phyloP scores from a whole-genome alignment of 2,888 invertebrate genomes.

The Electrophaes corylata region DNA sequence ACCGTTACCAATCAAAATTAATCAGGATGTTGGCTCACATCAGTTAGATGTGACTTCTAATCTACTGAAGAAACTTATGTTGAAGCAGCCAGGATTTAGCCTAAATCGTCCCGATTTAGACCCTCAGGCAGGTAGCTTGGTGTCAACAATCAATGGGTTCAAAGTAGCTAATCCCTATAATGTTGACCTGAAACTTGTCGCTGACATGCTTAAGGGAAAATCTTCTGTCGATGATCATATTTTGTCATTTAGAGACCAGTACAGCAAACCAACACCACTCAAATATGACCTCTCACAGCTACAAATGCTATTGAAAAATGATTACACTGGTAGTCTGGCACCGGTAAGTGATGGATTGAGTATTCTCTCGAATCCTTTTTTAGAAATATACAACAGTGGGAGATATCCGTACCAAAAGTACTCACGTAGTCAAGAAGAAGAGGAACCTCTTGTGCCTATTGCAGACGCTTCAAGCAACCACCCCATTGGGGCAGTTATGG shows the following conservation, averaged over 20 bases:
- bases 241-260: constrained; percentile 62
- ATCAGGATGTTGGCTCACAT: constrained; percentile 76
- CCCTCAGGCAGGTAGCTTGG: constrained; percentile 49
- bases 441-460: constrained; percentile 72
- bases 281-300: constrained; percentile 70
- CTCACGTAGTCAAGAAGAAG: constrained; percentile 79
- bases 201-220: constrained; percentile 78
- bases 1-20: constrained; percentile 65
- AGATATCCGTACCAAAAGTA: constrained; percentile 75
- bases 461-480: constrained; percentile 72
- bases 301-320: constrained; percentile 69
- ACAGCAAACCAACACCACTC: constrained; percentile 59
- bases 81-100: constrained; percentile 59
- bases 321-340: constrained; percentile 53
- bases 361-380: constrained; percentile 60
- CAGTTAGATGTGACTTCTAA: constrained; percentile 70
- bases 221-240: constrained; percentile 65
- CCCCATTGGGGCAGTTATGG: constrained; percentile 78
- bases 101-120: constrained; percentile 67
- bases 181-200: constrained; percentile 75
- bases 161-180: constrained; percentile 82
- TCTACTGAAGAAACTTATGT: constrained; percentile 64
- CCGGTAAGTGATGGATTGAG: constrained; percentile 58
- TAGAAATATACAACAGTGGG: constrained; percentile 65
- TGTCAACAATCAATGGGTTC: constrained; percentile 78